Conservation (phyloP, 2,113 vertebrate species). For the Varanus salvator region DNA sequence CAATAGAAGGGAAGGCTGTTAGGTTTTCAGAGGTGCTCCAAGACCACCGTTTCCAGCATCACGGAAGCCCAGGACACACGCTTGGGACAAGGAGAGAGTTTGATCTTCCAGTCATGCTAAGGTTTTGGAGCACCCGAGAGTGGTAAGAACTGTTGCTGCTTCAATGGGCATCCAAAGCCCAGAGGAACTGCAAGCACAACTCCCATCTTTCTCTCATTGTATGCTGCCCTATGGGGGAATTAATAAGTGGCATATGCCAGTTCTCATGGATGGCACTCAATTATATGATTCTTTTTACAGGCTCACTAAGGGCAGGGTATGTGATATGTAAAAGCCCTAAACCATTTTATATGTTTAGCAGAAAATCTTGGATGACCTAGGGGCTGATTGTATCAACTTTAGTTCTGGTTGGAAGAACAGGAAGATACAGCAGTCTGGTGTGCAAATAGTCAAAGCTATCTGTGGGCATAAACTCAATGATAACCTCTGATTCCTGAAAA, state of each 20-base stretch:
- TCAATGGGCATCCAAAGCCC: background rate
- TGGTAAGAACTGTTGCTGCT: background rate
- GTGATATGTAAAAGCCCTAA: background rate
- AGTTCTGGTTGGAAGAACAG: background rate
- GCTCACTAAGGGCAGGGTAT: background rate
- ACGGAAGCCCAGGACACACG: background rate
- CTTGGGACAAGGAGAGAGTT: background rate
- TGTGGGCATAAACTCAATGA: background rate
- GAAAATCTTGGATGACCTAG: slow-evolving; percentile 16
- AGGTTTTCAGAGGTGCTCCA: background rate
- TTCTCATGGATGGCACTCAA: background rate
- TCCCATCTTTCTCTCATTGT: background rate
- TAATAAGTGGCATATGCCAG: background rate
- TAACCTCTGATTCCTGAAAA: background rate
- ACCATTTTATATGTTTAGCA: background rate
- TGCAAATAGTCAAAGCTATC: slow-evolving; percentile 9
- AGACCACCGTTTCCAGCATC: background rate
- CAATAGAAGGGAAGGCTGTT: background rate
- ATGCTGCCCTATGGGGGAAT: background rate
- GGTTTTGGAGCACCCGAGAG: background rate
- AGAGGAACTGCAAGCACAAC: background rate
- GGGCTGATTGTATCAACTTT: slow-evolving; percentile 8
- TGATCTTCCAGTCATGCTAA: background rate
- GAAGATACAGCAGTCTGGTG: background rate
- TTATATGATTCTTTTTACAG: background rate